Conservation (phyloP, 2,888 invertebrate genomes). For the Conus canariensis region DNA sequence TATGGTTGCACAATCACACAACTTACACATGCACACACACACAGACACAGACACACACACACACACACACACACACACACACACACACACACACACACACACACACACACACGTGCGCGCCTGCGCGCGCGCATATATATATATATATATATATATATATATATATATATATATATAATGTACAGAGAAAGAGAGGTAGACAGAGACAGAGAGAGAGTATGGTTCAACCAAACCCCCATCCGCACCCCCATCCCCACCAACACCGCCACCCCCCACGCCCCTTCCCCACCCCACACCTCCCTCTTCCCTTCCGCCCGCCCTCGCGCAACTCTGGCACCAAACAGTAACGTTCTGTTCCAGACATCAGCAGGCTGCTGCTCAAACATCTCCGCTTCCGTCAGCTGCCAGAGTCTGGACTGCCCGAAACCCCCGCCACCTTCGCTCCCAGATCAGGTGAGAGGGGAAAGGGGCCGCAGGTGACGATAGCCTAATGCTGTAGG, state of each 20-base stretch:
- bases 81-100: background rate
- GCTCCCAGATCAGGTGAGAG: background rate
- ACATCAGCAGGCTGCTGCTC: constrained; percentile 36
- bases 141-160: no score
- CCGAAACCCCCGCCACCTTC: background rate
- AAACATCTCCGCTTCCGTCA: constrained; percentile 43
- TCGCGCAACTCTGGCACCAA: no score
- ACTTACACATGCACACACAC: background rate
- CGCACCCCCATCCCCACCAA: no score
- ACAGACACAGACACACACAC: no score
- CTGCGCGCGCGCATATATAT: no score
- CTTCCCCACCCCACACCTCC: background rate
- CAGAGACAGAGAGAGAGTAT: no score
- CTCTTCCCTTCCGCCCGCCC: no score
- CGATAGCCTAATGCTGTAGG: no score
- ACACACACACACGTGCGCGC: no score
- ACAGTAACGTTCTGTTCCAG: background rate
- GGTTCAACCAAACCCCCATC: background rate
- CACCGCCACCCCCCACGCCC: background rate
- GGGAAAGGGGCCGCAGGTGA: no score
- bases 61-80: background rate
- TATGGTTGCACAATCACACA: background rate
- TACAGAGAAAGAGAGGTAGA: no score
- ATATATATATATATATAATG: no score
- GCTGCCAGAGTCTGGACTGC: constrained; percentile 5